Evolutionary conservation across 2,888 invertebrate genomes (phyloP).

Genomic region (Andrena bicolor): DNA sequence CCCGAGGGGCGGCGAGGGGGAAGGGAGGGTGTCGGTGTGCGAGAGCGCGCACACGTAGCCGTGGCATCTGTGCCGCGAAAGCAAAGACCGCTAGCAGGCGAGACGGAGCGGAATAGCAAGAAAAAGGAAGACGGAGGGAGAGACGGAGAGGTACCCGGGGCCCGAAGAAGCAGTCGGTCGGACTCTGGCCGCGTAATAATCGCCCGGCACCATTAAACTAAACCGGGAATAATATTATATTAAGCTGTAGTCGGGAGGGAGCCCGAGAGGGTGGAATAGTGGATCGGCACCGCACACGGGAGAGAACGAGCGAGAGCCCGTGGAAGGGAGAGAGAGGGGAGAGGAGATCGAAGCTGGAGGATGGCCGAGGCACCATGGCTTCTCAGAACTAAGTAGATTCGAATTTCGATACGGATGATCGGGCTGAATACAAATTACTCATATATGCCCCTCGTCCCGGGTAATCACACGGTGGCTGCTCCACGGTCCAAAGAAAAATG

Average conservation of each 20-base stretch:
- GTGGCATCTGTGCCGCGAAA: constrained; percentile 34
- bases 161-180: constrained; percentile 75
- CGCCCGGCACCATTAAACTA: constrained; percentile 85
- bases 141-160: constrained; percentile 67
- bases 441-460: constrained; percentile 82
- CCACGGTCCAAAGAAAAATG: constrained; percentile 82
- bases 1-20: too few relatives aligned
- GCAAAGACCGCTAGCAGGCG: constrained; percentile 17
- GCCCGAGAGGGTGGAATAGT: constrained; percentile 71
- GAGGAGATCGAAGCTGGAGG: constrained; percentile 68
- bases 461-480: constrained; percentile 85
- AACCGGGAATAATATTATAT: constrained; percentile 85
- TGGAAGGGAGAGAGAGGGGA: constrained; percentile 41
- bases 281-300: constrained; percentile 60
- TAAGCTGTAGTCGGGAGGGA: constrained; percentile 79
- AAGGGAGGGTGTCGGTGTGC: constrained; percentile 9
- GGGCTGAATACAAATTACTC: constrained; percentile 85
- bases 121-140: constrained; percentile 5
- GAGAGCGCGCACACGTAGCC: constrained; percentile 21
- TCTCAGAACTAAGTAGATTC: constrained; percentile 85
- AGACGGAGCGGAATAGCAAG: constrained; percentile 30
- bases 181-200: constrained; percentile 83
- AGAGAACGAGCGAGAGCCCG: constrained; percentile 39
- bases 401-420: constrained; percentile 85
- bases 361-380: constrained; percentile 75